phyloP scores from a whole-genome alignment of 2,113 vertebrate species.

The Anguilla rostrata region DNA sequence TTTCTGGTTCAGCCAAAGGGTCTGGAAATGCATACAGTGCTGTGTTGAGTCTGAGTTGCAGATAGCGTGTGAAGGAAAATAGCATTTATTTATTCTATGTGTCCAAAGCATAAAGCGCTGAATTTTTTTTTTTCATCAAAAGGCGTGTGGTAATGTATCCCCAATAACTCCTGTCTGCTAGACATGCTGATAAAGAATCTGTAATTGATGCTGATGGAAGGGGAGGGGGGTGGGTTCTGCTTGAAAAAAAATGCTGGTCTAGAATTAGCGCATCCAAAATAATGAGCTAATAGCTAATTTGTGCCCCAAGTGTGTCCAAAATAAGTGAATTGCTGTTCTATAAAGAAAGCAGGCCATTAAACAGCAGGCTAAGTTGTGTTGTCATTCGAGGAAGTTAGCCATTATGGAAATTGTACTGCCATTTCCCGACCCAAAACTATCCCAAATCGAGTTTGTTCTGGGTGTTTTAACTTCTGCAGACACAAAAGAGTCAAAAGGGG shows the following conservation, averaged over 20 bases:
- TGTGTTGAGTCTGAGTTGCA: background rate
- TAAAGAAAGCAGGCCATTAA: conserved; percentile 1
- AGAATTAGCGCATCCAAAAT: background rate
- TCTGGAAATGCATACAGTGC: background rate
- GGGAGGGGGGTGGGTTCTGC: background rate
- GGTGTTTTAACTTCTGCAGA: background rate
- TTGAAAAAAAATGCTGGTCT: background rate
- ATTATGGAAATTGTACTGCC: background rate
- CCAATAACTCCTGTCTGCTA: background rate
- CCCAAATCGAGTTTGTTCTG: conserved; percentile 4
- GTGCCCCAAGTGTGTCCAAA: background rate
- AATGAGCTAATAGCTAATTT: background rate
- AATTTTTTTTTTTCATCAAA: background rate
- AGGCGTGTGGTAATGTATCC: background rate
- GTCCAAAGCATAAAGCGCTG: background rate
- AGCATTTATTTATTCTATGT: background rate
- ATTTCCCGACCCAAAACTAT: background rate
- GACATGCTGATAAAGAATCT: background rate
- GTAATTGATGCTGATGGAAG: background rate
- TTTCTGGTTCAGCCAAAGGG: background rate
- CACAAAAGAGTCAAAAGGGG: background rate
- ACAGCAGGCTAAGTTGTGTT: background rate
- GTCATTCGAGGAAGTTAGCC: background rate
- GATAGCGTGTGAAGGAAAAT: background rate
- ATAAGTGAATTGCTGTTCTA: background rate